Evolutionary conservation across 1,140 invertebrate genomes (phyloP).

Genomic region (Episyrphus balteatus): DNA sequence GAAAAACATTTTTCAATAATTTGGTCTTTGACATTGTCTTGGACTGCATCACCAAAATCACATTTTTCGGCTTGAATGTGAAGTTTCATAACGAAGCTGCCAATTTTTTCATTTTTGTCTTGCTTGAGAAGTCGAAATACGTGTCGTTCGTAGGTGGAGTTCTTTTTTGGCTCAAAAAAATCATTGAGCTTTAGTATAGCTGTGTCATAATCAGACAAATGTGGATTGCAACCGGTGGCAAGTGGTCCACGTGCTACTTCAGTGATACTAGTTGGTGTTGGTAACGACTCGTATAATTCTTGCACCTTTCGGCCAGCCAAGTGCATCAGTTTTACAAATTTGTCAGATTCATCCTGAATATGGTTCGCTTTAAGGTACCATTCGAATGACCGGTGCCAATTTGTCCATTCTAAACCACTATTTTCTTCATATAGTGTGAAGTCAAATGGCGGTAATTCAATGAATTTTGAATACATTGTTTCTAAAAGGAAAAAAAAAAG

Average conservation of each 20-base stretch:
- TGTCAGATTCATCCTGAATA: not conserved
- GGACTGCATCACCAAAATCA: not conserved
- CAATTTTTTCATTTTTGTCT: not conserved
- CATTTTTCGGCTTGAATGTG: not conserved
- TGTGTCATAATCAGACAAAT: not conserved
- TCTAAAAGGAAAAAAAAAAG: no score
- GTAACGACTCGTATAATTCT: not conserved
- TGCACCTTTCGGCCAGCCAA: not conserved
- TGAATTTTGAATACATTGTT: not conserved
- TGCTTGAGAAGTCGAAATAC: not conserved
- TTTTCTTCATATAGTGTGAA: not conserved
- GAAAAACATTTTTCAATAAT: not conserved
- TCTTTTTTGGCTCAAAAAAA: not conserved
- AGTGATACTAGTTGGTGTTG: not conserved
- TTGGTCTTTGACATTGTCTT: conserved; percentile 3
- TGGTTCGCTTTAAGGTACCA: not conserved
- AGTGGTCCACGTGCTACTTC: not conserved
- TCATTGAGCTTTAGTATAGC: not conserved
- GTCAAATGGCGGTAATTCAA: not conserved
- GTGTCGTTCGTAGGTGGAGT: conserved; percentile 2
- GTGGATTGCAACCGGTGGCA: not conserved
- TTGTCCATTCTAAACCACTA: not conserved
- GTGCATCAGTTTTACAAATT: not conserved
- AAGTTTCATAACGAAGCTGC: not conserved
- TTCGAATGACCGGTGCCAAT: conserved; percentile 1